Percentiles rank a stretch among this genome's conserved stretches.
Evolutionary conservation across 2,113 vertebrate species (phyloP).

Genomic region (Glareola pratincola): DNA sequence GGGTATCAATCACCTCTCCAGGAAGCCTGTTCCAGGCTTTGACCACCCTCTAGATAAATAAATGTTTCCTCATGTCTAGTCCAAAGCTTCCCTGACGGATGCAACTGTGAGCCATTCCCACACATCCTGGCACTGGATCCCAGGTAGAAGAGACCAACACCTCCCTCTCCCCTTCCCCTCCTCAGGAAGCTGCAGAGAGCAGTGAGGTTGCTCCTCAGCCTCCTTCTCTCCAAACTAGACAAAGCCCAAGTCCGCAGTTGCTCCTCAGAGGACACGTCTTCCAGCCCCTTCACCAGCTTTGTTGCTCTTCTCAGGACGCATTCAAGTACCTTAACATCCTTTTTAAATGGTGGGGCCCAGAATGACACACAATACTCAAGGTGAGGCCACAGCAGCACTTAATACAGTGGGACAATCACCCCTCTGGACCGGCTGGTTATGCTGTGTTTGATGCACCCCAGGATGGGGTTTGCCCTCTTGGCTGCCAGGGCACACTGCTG

Average conservation of each 20-base stretch:
- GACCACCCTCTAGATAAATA: background rate
- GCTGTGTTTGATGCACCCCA: background rate
- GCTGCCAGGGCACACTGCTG: background rate
- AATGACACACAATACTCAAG: background rate
- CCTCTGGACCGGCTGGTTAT: background rate
- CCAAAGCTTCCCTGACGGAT: rapidly evolving
- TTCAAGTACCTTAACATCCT: background rate
- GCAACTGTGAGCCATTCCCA: background rate
- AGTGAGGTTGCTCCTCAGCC: background rate
- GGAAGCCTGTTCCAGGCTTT: background rate
- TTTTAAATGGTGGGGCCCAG: background rate
- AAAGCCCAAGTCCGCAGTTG: rapidly evolving
- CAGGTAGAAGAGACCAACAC: background rate
- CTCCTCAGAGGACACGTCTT: background rate
- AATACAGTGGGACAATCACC: background rate
- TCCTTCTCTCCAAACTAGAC: background rate
- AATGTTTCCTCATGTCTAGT: background rate
- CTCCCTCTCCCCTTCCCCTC: background rate
- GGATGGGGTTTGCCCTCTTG: background rate
- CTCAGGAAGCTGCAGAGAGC: background rate
- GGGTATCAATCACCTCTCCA: background rate
- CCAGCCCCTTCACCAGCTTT: background rate
- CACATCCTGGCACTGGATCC: rapidly evolving
- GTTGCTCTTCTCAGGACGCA: background rate
- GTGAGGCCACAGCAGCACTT: background rate